phyloP scores from a whole-genome alignment of 2,888 invertebrate genomes.

The Trilocha varians region DNA sequence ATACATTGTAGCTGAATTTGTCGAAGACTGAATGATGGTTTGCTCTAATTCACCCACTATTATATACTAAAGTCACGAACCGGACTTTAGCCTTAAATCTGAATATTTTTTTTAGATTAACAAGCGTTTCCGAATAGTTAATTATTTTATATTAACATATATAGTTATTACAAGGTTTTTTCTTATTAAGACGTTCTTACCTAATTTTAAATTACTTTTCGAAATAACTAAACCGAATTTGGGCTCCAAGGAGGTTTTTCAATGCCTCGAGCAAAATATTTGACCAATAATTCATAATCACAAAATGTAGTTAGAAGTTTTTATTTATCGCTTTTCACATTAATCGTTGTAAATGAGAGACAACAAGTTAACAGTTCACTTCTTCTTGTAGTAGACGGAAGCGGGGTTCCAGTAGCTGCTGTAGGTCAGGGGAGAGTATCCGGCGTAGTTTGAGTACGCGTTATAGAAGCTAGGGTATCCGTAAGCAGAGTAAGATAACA shows the following conservation, averaged over 20 bases:
- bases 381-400: slow-evolving; percentile 7
- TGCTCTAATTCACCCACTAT: slow-evolving; percentile 11
- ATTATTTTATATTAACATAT: too few species aligned
- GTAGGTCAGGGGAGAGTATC: slow-evolving; percentile 3
- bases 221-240: too few species aligned
- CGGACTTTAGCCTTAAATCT: slow-evolving; percentile 15
- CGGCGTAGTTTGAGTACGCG: slow-evolving; percentile 8
- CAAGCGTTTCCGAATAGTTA: too few species aligned
- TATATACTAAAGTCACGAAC: slow-evolving; percentile 20
- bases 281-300: too few species aligned
- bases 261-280: too few species aligned
- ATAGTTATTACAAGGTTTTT: too few species aligned
- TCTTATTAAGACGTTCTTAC: too few species aligned
- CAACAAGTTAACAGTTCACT: background rate
- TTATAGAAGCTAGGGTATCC: slow-evolving; percentile 11
- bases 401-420: slow-evolving; percentile 4
- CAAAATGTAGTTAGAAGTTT: too few species aligned
- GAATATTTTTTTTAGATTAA: slow-evolving; percentile 4
- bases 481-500: slow-evolving; percentile 6
- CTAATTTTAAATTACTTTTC: too few species aligned
- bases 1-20: slow-evolving; percentile 18
- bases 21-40: slow-evolving; percentile 17
- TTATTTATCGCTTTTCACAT: too few species aligned
- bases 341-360: background rate
- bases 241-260: too few species aligned